A percentile compares a stretch with the other conserved stretches of the same genome.
These are phyloP conservation scores for Bufo gargarizans DNA, from an alignment of 2,113 vertebrate species.

Conservation along the genomic window DNA sequence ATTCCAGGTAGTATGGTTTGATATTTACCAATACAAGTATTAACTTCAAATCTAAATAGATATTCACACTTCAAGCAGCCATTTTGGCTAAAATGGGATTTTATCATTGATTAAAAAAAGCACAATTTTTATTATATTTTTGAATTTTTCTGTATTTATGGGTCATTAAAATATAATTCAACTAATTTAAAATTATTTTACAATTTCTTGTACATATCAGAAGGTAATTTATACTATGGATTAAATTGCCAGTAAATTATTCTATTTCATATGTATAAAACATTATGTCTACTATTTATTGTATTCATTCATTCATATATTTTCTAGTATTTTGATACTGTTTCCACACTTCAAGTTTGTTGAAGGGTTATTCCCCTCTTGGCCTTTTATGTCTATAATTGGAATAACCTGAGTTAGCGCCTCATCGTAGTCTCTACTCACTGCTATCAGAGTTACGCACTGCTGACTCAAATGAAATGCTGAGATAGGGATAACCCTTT, in stretches of 20 bases:
- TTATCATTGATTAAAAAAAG: background rate
- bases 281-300: too few species aligned
- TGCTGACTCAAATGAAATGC: too few species aligned
- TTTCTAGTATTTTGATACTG: too few species aligned
- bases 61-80: background rate
- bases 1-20: background rate
- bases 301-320: too few species aligned
- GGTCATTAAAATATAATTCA: background rate
- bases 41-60: background rate
- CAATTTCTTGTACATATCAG: background rate
- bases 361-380: too few species aligned
- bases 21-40: slow-evolving; percentile 52
- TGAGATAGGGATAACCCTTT: too few species aligned
- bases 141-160: background rate
- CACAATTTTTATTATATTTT: slow-evolving; percentile 33
- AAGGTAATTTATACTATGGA: background rate
- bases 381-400: too few species aligned
- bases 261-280: background rate
- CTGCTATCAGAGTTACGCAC: too few species aligned
- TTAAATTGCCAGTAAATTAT: background rate
- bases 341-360: too few species aligned
- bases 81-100: slow-evolving; percentile 2
- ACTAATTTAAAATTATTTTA: background rate
- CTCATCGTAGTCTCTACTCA: too few species aligned
- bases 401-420: too few species aligned